Conservation (phyloP, 1,140 invertebrate species). For the Zaprionus inermis region DNA sequence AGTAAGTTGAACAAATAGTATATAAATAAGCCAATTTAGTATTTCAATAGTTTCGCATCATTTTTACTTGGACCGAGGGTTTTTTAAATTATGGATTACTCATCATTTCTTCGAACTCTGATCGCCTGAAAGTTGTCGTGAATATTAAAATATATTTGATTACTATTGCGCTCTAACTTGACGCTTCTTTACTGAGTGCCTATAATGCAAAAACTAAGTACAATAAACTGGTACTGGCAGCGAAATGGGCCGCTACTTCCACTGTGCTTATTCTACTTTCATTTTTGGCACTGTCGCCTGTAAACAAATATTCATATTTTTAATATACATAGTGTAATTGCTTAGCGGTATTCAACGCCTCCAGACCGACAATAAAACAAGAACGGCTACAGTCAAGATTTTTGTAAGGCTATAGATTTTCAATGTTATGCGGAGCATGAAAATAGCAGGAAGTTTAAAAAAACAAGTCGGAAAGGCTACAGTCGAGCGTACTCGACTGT, state of each 20-base stretch:
- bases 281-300: not conserved
- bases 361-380: not conserved
- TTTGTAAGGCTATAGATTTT: too few relatives aligned
- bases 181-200: not conserved
- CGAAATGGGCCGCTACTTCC: slow-evolving; percentile 1
- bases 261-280: not conserved
- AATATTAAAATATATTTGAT: not conserved
- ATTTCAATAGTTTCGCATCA: too few relatives aligned
- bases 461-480: too few relatives aligned
- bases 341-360: not conserved
- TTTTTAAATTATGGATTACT: not conserved
- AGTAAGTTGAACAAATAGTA: too few relatives aligned
- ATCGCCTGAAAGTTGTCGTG: not conserved
- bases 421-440: too few relatives aligned
- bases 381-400: too few relatives aligned
- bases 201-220: slow-evolving; percentile 4
- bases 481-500: too few relatives aligned
- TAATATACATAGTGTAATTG: not conserved
- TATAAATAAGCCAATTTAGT: too few relatives aligned
- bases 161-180: not conserved
- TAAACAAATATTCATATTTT: not conserved
- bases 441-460: too few relatives aligned
- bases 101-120: not conserved
- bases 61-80: not conserved
- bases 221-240: slow-evolving; percentile 9